These are phyloP conservation scores for Procambarus virginalis DNA, from an alignment of 1,140 invertebrate genomes.

Conservation along the genomic window DNA sequence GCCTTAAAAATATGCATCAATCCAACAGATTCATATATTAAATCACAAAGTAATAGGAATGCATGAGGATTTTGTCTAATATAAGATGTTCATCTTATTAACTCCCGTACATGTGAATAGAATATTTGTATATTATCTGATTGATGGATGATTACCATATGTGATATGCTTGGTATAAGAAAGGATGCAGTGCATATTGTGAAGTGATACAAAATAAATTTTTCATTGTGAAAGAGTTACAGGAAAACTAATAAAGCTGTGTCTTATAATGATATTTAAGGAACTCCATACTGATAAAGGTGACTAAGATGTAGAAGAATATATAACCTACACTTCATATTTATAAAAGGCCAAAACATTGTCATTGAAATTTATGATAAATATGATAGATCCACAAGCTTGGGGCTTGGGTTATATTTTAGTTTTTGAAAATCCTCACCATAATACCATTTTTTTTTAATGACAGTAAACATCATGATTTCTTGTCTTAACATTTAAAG, in stretches of 20 bases:
- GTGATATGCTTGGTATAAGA: constrained; percentile 24
- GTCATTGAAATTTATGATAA: not conserved
- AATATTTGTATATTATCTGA: constrained; percentile 23
- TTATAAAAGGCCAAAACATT: not conserved
- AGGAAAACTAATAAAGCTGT: not conserved
- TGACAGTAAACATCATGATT: not conserved
- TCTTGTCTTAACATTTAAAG: not conserved
- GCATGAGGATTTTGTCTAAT: constrained; percentile 22
- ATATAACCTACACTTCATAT: not conserved
- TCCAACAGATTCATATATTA: constrained; percentile 5
- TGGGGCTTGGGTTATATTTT: not conserved
- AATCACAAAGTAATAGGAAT: constrained; percentile 14
- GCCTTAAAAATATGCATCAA: constrained; percentile 6
- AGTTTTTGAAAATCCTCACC: not conserved
- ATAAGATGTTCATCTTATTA: constrained; percentile 15
- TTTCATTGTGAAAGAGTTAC: not conserved
- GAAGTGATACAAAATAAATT: not conserved
- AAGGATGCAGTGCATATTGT: not conserved
- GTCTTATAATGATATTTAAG: not conserved
- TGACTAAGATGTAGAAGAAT: not conserved
- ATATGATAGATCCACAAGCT: not conserved
- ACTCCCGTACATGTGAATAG: constrained; percentile 5
- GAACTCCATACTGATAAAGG: not conserved
- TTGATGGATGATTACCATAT: constrained; percentile 22
- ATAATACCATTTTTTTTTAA: not conserved